Evolutionary conservation across 2,888 invertebrate species (phyloP).

Genomic region (Apodemia hepburni): DNA sequence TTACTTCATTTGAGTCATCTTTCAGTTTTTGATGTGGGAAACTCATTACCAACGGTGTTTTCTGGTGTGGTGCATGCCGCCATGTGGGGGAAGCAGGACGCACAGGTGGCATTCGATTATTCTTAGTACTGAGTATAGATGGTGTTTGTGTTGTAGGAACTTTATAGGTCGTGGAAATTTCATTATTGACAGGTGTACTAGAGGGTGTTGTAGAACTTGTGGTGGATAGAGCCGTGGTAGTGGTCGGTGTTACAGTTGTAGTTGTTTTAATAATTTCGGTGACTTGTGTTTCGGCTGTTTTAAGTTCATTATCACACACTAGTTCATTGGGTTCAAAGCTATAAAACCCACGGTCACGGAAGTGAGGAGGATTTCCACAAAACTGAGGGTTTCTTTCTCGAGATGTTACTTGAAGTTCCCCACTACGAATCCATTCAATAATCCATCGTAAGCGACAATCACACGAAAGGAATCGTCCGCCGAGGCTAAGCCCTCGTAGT

Average conservation of each 20-base stretch:
- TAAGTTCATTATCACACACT: conserved; percentile 75
- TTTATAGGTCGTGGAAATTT: conserved; percentile 41
- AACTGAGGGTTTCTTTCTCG: conserved; percentile 95
- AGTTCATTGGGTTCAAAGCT: conserved; percentile 90
- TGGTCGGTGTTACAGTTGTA: conserved; percentile 42
- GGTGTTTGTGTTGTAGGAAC: conserved; percentile 42
- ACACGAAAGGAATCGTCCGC: conserved; percentile 93
- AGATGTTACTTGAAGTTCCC: conserved; percentile 94
- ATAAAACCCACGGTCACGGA: conserved; percentile 92
- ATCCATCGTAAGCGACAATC: conserved; percentile 95
- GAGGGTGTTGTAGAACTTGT: conserved; percentile 39
- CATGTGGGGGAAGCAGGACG: conserved; percentile 65
- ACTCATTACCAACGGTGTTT: conserved; percentile 86
- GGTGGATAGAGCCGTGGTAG: conserved; percentile 40
- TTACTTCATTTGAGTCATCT: conserved; percentile 86
- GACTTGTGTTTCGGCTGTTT: conserved; percentile 42
- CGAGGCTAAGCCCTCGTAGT: conserved; percentile 91
- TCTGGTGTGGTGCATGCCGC: conserved; percentile 77
- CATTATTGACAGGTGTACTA: conserved; percentile 40
- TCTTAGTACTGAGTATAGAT: conserved; percentile 52
- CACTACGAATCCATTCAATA: conserved; percentile 92
- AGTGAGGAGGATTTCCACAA: conserved; percentile 90
- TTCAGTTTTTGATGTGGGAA: conserved; percentile 84
- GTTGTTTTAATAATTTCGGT: conserved; percentile 39
- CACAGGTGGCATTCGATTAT: conserved; percentile 51